Evolutionary conservation across 2,888 invertebrate species (phyloP).

Genomic region (Spicauda simplicius): DNA sequence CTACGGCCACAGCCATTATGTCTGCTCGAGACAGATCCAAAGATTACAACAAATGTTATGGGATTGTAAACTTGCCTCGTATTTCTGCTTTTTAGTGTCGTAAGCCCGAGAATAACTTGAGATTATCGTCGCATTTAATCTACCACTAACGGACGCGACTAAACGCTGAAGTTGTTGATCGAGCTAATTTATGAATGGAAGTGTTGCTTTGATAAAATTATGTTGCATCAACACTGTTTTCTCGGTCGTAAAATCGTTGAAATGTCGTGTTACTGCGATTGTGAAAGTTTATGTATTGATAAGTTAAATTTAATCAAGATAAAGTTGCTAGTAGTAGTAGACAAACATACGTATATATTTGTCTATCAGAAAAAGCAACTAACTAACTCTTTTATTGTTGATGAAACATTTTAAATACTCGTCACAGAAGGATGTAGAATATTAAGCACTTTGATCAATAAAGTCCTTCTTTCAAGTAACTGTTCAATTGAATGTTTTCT

Average conservation of each 20-base stretch:
- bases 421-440: too few relatives aligned
- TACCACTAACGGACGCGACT: slow-evolving; percentile 32
- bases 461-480: too few relatives aligned
- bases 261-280: slow-evolving; percentile 27
- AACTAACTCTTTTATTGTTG: too few relatives aligned
- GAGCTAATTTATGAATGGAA: slow-evolving; percentile 35
- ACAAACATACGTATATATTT: too few relatives aligned
- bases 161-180: slow-evolving; percentile 34
- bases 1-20: slow-evolving; percentile 45
- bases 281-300: slow-evolving; percentile 23
- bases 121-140: slow-evolving; percentile 36
- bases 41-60: slow-evolving; percentile 48
- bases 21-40: slow-evolving; percentile 47
- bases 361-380: too few relatives aligned
- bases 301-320: slow-evolving; percentile 1
- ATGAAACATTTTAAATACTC: too few relatives aligned
- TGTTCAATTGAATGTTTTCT: too few relatives aligned
- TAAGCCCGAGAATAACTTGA: slow-evolving; percentile 36
- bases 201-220: slow-evolving; percentile 36
- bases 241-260: slow-evolving; percentile 30
- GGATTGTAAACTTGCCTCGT: slow-evolving; percentile 37
- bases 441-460: too few relatives aligned
- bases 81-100: slow-evolving; percentile 38
- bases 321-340: not conserved
- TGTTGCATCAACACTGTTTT: slow-evolving; percentile 31